Evolutionary conservation across 2,113 vertebrate genomes (phyloP), one percentile per base, ranked within the genome.

Genomic region (Gnathonemus echidnorhynchus): DNA sequence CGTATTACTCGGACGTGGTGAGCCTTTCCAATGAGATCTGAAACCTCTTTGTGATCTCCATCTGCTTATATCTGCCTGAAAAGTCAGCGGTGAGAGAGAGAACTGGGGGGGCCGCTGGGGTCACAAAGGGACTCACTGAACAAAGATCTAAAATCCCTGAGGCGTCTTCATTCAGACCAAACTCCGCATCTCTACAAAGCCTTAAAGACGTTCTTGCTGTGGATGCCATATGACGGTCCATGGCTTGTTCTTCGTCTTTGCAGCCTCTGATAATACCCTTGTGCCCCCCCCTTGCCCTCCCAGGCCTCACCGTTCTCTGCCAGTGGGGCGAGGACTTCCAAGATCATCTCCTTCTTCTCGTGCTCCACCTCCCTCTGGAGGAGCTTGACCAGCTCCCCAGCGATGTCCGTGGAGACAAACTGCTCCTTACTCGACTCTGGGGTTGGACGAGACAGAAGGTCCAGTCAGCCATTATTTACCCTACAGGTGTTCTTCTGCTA

Each of bases 321-420:
- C 15, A 99, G 93, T 3, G 98, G 98, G 94, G 98, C 98, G 94
- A 99, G 95, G 93, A 99, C 98, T 95, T 99, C 98, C 93, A 99
- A 99, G 91, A 99, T 97, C 97, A 99, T 99, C 92, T 99, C 98
- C 93, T 97, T 99, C 95, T 98, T 99, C 93, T 99, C 98, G 84
- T 98, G 98, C 89, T 99, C 98, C 17, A 95, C 94, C 95, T 99
- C 98, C 93, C 98, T 99, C 95, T 97, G 97, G 95, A 99, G 99
- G 10, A 99, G 96, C 88, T 96, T 97, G 90, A 99, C 98, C 92
- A 99, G 96, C 92, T 99, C 98, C 93, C 97, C 97, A 0, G 98
- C 98, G 39, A 99, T 96, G 88, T 97, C 97, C 89, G 98, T 99
- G 92, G 97, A 97, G 49, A 98, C 98, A 94, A 99, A 99, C 96